phyloP scores from a whole-genome alignment of 2,797 vertebrate genomes.

The Chrysolophus pictus region DNA sequence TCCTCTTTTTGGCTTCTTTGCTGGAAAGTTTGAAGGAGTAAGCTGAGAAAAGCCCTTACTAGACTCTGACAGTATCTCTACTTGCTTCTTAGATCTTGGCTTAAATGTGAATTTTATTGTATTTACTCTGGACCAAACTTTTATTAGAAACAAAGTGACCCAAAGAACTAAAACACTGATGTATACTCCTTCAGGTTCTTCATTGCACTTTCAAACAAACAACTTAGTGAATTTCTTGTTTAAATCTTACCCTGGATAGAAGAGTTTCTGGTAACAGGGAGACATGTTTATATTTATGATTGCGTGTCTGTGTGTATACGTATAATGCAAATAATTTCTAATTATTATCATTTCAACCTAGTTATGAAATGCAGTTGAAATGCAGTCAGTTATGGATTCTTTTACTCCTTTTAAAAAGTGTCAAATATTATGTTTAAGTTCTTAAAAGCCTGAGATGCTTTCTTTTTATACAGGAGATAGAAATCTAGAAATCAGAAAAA shows the following conservation, averaged over 20 bases:
- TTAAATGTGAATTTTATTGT: background rate
- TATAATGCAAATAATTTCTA: background rate
- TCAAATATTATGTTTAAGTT: background rate
- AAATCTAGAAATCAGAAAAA: background rate
- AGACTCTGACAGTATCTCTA: background rate
- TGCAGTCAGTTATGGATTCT: accelerated
- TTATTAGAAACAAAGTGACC: background rate
- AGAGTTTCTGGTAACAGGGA: background rate
- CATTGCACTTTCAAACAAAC: background rate
- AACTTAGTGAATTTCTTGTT: background rate
- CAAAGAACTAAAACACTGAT: background rate
- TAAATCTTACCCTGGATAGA: background rate
- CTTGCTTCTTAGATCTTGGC: background rate
- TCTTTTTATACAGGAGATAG: background rate
- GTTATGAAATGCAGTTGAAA: background rate
- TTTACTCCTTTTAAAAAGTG: background rate
- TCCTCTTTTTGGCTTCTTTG: background rate
- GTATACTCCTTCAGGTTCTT: background rate
- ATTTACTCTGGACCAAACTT: background rate
- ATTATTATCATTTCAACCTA: background rate
- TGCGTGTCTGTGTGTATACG: background rate
- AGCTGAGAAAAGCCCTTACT: background rate
- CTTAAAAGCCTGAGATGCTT: background rate
- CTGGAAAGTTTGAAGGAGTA: background rate
- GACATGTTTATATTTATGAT: background rate